A percentile compares a stretch with the other conserved stretches of the same genome.
phyloP scores from a whole-genome alignment of 2,888 invertebrate species.

The Craniophora ligustri region DNA sequence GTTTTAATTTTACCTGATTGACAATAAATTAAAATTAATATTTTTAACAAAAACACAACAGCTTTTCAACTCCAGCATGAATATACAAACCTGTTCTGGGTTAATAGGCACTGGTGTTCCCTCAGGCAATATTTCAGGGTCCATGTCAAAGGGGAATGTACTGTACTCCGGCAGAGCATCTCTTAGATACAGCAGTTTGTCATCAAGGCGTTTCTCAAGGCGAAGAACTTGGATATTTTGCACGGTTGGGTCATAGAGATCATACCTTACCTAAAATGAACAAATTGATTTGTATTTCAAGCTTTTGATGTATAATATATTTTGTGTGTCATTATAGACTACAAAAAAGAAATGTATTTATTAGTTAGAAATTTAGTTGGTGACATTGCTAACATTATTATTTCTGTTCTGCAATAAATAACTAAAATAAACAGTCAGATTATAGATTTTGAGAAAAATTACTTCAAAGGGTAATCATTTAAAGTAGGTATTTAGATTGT shows the following conservation, averaged over 20 bases:
- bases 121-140: slow-evolving; percentile 93
- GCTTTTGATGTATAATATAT: too few relatives aligned
- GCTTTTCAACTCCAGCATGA: too few relatives aligned
- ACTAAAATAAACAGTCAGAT: too few relatives aligned
- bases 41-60: neutral
- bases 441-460: too few relatives aligned
- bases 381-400: too few relatives aligned
- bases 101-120: slow-evolving; percentile 94
- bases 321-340: too few relatives aligned
- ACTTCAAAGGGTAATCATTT: too few relatives aligned
- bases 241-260: slow-evolving; percentile 97
- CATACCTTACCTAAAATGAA: slow-evolving; percentile 90
- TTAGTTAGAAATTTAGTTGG: too few relatives aligned
- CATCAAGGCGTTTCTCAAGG: slow-evolving; percentile 97
- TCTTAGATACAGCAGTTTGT: slow-evolving; percentile 95
- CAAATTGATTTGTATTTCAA: too few relatives aligned
- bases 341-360: too few relatives aligned
- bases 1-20: slow-evolving; percentile 91
- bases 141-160: slow-evolving; percentile 97
- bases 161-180: slow-evolving; percentile 97
- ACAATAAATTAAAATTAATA: neutral
- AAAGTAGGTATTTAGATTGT: too few relatives aligned
- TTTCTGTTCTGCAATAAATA: too few relatives aligned
- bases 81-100: slow-evolving; percentile 87
- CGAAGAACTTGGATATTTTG: slow-evolving; percentile 96